These are phyloP conservation scores for Holcopasites calliopsidis DNA, from an alignment of 1,140 invertebrate genomes.

Conservation along the genomic window DNA sequence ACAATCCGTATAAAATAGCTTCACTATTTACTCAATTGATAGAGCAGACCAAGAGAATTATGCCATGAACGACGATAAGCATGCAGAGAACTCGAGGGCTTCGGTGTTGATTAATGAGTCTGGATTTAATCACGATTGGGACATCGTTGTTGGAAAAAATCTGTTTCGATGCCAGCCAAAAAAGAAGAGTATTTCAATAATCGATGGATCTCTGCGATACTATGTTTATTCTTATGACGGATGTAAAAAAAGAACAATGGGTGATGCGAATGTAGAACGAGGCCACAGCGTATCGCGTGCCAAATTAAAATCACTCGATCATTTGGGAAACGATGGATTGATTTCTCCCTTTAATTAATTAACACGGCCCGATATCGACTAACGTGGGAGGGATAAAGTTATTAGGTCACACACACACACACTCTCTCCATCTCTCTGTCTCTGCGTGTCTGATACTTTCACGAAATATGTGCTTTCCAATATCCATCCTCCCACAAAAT, in stretches of 20 bases:
- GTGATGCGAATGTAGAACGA: slow-evolving; percentile 5
- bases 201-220: not conserved
- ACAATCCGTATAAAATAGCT: too few species aligned
- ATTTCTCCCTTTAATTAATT: slow-evolving; percentile 18
- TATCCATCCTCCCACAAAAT: not conserved
- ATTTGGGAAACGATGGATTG: slow-evolving; percentile 19
- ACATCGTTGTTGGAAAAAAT: slow-evolving; percentile 18
- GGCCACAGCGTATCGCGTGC: not conserved
- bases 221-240: not conserved
- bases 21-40: not conserved
- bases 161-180: not conserved
- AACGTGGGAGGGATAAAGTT: not conserved
- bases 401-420: slow-evolving; percentile 9
- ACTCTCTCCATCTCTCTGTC: not conserved
- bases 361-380: slow-evolving; percentile 16
- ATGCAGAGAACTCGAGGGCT: not conserved
- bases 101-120: slow-evolving; percentile 12
- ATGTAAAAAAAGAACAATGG: not conserved
- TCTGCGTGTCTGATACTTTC: not conserved
- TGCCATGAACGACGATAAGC: too few species aligned
- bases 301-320: slow-evolving; percentile 35
- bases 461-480: not conserved
- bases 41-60: not conserved
- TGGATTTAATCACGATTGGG: slow-evolving; percentile 1
- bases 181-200: not conserved